Evolutionary conservation across 1,140 invertebrate species (phyloP).

Genomic region (Mya arenaria): DNA sequence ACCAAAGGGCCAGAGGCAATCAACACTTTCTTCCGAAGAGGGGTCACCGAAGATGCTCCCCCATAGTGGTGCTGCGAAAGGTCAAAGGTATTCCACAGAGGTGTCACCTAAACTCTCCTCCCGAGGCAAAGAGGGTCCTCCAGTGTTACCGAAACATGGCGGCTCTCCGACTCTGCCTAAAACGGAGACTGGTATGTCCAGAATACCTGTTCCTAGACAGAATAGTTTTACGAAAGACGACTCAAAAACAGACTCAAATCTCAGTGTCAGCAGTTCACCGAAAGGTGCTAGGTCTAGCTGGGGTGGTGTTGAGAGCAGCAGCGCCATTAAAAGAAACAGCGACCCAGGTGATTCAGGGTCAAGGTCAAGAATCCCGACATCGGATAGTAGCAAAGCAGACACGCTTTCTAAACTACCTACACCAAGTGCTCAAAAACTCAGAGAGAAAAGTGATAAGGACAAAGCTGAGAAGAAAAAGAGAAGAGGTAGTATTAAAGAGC

Average conservation of each 20-base stretch:
- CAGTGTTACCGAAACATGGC: conserved; percentile 4
- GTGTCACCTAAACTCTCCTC: conserved; percentile 57
- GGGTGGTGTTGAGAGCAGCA: conserved; percentile 1
- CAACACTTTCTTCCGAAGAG: conserved; percentile 16
- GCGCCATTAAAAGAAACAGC: background rate
- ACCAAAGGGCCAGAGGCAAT: conserved; percentile 43
- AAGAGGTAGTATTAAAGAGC: conserved; percentile 76
- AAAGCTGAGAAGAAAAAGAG: conserved; percentile 61
- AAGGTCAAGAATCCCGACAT: background rate
- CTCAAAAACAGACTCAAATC: conserved; percentile 11
- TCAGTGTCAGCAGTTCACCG: background rate
- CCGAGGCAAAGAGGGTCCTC: conserved; percentile 21
- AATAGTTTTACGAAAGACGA: conserved; percentile 40
- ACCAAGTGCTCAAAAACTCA: background rate
- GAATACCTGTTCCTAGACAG: conserved; percentile 44
- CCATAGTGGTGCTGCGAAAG: conserved; percentile 39
- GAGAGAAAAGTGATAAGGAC: conserved; percentile 51
- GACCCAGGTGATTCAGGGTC: background rate
- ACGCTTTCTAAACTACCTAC: background rate
- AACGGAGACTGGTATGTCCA: conserved; percentile 20
- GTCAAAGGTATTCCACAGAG: conserved; percentile 48
- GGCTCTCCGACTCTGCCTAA: conserved; percentile 47
- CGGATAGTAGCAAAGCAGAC: background rate
- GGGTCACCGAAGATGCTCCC: conserved; percentile 43
- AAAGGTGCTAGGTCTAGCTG: conserved; percentile 18